Conservation (phyloP, 2,797 vertebrate genomes). For the Onychomys leucogaster region DNA sequence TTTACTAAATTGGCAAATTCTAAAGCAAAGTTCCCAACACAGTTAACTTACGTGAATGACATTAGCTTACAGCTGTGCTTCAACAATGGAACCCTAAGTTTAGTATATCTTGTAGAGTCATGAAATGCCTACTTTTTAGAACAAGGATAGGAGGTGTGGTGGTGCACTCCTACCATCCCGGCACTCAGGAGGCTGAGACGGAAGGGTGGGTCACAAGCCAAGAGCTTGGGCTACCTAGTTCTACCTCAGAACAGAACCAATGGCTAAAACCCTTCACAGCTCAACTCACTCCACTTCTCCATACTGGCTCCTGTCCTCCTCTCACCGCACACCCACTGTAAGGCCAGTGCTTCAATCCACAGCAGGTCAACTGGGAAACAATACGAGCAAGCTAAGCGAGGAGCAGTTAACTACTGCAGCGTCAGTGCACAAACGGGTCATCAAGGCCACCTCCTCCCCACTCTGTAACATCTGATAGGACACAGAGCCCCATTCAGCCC, state of each 20-base stretch:
- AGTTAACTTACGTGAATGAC: background rate
- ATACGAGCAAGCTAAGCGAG: background rate
- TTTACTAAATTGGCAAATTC: background rate
- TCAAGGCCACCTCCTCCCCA: background rate
- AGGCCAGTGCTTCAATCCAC: background rate
- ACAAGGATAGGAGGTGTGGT: background rate
- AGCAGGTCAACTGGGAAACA: background rate
- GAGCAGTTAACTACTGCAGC: background rate
- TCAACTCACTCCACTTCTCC: background rate
- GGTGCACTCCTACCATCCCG: background rate
- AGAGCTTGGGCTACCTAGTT: background rate
- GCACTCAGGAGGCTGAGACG: background rate
- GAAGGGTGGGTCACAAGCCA: background rate
- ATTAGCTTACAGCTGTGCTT: background rate
- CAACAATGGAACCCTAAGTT: background rate
- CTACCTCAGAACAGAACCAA: background rate
- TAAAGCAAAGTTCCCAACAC: background rate
- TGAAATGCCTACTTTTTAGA: background rate
- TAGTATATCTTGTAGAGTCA: background rate
- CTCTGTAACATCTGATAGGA: background rate
- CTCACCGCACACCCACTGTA: accelerated
- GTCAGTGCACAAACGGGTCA: background rate
- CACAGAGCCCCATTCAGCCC: background rate
- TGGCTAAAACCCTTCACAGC: background rate
- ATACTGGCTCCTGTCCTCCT: background rate